A percentile compares a stretch with the other conserved stretches of the same genome.
Conservation (phyloP, 2,113 vertebrate genomes). For the Edolisoma coerulescens region DNA sequence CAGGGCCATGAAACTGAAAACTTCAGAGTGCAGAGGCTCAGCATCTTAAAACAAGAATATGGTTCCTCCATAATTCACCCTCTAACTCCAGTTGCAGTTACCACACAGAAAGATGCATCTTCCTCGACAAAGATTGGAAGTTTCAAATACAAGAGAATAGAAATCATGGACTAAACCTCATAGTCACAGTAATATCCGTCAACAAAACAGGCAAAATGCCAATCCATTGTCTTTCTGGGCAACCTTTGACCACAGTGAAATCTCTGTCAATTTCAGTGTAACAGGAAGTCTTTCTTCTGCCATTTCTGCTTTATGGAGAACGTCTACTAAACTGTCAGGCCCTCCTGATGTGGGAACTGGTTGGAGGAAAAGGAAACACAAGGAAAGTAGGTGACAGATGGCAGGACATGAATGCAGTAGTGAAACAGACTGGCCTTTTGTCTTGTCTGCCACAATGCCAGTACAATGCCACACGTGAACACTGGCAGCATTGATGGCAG, state of each 20-base stretch:
- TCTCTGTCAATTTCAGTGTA: background rate
- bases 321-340: background rate
- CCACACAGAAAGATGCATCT: background rate
- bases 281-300: background rate
- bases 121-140: background rate
- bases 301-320: background rate
- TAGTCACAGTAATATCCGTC: background rate
- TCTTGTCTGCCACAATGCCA: background rate
- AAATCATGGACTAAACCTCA: background rate
- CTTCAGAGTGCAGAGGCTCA: background rate
- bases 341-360: background rate
- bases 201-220: background rate
- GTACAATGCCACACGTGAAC: background rate
- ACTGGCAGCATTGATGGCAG: background rate
- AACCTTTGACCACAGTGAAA: background rate
- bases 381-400: background rate
- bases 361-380: background rate
- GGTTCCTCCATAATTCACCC: background rate
- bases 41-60: background rate
- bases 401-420: background rate
- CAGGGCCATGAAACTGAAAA: background rate
- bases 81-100: background rate
- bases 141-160: background rate
- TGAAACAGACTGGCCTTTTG: background rate
- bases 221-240: fast-evolving